These are phyloP conservation scores for Antheraea yamamai DNA, from an alignment of 2,888 invertebrate species.

Conservation along the genomic window DNA sequence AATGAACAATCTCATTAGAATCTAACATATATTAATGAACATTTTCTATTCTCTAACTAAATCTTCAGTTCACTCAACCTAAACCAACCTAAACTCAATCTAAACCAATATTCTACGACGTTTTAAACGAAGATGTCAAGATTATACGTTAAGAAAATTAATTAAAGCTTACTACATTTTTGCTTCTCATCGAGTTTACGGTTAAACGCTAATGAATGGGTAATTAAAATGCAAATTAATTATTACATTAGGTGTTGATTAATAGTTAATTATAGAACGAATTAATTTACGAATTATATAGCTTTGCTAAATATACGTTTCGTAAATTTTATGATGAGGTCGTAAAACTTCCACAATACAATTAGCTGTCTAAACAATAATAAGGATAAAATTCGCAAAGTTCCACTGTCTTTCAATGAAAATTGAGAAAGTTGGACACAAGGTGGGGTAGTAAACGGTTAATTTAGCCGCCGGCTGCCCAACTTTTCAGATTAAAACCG, in stretches of 20 bases:
- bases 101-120: too few relatives aligned
- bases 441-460: constrained; percentile 1
- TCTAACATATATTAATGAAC: too few relatives aligned
- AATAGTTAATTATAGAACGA: not conserved
- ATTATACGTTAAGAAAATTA: not conserved
- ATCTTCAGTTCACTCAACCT: too few relatives aligned
- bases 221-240: not conserved
- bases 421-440: constrained; percentile 4
- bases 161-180: not conserved
- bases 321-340: not conserved
- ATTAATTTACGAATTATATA: not conserved
- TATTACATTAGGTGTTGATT: not conserved
- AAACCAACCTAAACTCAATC: too few relatives aligned
- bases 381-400: not conserved
- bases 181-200: not conserved
- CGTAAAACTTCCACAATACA: not conserved
- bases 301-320: not conserved
- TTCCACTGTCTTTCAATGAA: not conserved
- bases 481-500: constrained; percentile 2
- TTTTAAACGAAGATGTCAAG: not conserved
- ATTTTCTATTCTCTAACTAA: too few relatives aligned
- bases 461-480: not conserved
- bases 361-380: not conserved
- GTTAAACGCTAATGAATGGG: not conserved
- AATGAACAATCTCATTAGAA: too few relatives aligned